Base-by-base conservation (phyloP, 2,888 invertebrate species). In the Macrostomum cliftonense region DNA sequence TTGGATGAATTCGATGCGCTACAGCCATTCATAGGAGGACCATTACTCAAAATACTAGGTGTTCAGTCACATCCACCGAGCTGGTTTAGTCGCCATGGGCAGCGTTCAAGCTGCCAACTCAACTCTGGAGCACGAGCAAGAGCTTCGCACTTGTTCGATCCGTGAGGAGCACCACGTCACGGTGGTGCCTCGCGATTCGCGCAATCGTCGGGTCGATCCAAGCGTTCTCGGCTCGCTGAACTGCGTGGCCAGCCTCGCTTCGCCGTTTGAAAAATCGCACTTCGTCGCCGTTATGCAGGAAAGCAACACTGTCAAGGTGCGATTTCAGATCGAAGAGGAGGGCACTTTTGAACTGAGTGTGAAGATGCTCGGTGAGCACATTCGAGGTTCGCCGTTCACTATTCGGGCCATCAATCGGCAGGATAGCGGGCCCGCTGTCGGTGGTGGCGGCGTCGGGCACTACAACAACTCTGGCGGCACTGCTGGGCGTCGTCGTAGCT, bases 361-460 rank as follows among this genome's bases (percentile, higher is more conserved):
- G 21, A 60, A 61, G 42, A 57, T 73, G 28, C 71, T 65, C 55
- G 70, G 67, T 14, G 65, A 65, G 51, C 67, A 66, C 46, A 69
- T 73, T 47, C 68, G 65, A 49, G 68, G 68, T n/a, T 71, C 71
- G 38, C 73, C 72, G 1, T 72, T 71, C 58, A 64, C 63, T 49
- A 58, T 71, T 40, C 62, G 63, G 47, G 63, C 65, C 37, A 55
- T 59, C 39, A 66, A 63, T 45, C 54, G 70, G 46, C 57, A 66
- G 37, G 65, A 68, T 50, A 68, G 68, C 50, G 19, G 70, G 46
- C 57, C 66, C 37, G 65, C 68, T 50, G 69, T 68, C 51, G 19
- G 16, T 11, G 16, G 40, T 9, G 40, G 17, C 19, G 16, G 19
- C 40, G 2, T 9, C 11, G 40, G 19, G 2, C 46, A 17, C 14